Evolutionary conservation across 2,888 invertebrate species (phyloP), one percentile per base, ranked within the genome.

Genomic region (Drosophila kanekoi): DNA sequence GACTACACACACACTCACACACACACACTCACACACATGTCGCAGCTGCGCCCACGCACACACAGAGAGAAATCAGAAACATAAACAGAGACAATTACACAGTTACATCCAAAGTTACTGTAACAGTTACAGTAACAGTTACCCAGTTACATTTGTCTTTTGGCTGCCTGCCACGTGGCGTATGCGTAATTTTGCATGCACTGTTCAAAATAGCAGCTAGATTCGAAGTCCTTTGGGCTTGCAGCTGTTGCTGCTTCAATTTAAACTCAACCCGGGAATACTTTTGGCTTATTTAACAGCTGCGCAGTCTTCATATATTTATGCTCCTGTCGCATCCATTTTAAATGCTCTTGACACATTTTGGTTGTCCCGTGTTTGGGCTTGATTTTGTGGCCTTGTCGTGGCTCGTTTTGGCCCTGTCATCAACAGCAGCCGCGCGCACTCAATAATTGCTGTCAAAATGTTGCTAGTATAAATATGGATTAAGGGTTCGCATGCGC

Each of bases 131-230:
- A 57, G 28, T 38, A 20, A 18, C 35, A 62, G 35, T 40, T 40
- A 28, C 14, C 67, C 66, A 60, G 54, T 68, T 72, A 62, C 61
- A 84, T 84, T 84, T 77, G 74, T 79, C 70, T 75, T 77, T 69
- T 59, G 57, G 16, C 2, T 45, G 54, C 49, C 47, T 51, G 44
- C 58, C 66, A 77, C 77, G 81, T 68, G 49, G 63, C 77, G 77
- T 77, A 81, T 84, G 67, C 75, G 72, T 65, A 65, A 67, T 73
- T 49, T 63, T 54, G 13, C 10, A 47, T 60, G 49, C 28, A 8
- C 28, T 28, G 28, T 10, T 13, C n/a, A n/a, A 32, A 59, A 20
- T 40, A 9, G 18, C 3, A 4, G 8, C 11, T 8, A n/a, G 18
- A 10, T 35, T 33, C 13, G 18, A 13, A 10, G 10, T 49, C 9